Conservation (phyloP, 2,888 invertebrate genomes). For the Himalopsyche kuldschensis region DNA sequence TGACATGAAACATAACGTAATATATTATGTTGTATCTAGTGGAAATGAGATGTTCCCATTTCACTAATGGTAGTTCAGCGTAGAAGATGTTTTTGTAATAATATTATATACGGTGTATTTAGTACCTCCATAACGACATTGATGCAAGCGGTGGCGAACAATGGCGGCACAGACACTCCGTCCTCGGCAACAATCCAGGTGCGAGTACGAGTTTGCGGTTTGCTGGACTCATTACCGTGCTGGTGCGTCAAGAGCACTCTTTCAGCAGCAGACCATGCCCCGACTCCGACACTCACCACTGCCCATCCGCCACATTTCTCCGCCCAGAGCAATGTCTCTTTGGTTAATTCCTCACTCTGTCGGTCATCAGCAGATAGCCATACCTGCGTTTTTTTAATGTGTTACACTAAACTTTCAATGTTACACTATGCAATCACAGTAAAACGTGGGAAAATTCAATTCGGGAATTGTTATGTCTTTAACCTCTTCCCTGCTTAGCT, state of each 20-base stretch:
- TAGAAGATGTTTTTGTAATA: too few species aligned
- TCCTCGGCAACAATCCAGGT: slow-evolving; percentile 89
- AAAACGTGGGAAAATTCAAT: too few species aligned
- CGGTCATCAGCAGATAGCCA: slow-evolving; percentile 47
- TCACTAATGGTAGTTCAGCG: too few species aligned
- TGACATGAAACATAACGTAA: too few species aligned
- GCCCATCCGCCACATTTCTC: slow-evolving; percentile 40
- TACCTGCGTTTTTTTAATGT: slow-evolving; percentile 43
- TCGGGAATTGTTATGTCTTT: too few species aligned
- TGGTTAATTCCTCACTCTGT: neutral
- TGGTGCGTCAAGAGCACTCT: slow-evolving; percentile 41
- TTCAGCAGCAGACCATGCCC: slow-evolving; percentile 16
- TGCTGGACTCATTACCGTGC: slow-evolving; percentile 47
- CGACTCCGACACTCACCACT: slow-evolving; percentile 43
- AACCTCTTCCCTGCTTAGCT: too few species aligned
- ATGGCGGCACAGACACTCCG: slow-evolving; percentile 72
- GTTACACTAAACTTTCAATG: too few species aligned
- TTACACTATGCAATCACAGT: too few species aligned
- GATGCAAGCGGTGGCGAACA: slow-evolving; percentile 74
- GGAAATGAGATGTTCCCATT: too few species aligned
- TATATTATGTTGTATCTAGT: too few species aligned
- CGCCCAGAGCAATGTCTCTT: slow-evolving; percentile 45
- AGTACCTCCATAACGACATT: slow-evolving; percentile 61
- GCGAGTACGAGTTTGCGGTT: slow-evolving; percentile 45
- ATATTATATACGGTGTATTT: neutral